Evolutionary conservation across 64 coral and sea anemone species (phyloP).

Genomic region (Porites australiensis): DNA sequence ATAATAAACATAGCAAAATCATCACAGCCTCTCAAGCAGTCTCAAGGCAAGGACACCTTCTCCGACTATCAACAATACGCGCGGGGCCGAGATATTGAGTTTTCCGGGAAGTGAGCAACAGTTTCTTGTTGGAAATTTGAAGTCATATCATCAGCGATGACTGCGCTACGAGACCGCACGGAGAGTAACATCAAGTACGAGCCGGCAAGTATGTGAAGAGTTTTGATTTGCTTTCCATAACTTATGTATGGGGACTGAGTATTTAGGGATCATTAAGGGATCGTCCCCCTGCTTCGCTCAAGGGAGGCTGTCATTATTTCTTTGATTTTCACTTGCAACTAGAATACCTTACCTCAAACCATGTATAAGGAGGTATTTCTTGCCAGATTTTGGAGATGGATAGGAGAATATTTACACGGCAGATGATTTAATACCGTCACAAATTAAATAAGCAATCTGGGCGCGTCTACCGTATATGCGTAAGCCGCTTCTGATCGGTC

Average conservation of each 20-base stretch:
- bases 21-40: too few relatives aligned
- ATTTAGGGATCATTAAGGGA: neutral
- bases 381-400: neutral
- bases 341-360: neutral
- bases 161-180: constrained; percentile 32
- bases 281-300: neutral
- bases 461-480: neutral
- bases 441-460: neutral
- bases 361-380: neutral
- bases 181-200: constrained; percentile 73
- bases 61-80: neutral
- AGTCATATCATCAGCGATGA: neutral
- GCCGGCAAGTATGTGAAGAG: constrained; percentile 61
- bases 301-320: neutral
- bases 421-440: neutral
- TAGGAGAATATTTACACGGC: neutral
- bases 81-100: neutral
- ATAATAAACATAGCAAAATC: neutral
- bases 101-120: neutral
- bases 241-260: neutral
- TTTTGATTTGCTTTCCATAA: neutral
- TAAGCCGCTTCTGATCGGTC: neutral
- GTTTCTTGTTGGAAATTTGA: neutral
- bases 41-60: neutral
- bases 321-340: neutral